Evolutionary conservation across 2,888 invertebrate species (phyloP).

Genomic region (Sarcophaga carnaria): DNA sequence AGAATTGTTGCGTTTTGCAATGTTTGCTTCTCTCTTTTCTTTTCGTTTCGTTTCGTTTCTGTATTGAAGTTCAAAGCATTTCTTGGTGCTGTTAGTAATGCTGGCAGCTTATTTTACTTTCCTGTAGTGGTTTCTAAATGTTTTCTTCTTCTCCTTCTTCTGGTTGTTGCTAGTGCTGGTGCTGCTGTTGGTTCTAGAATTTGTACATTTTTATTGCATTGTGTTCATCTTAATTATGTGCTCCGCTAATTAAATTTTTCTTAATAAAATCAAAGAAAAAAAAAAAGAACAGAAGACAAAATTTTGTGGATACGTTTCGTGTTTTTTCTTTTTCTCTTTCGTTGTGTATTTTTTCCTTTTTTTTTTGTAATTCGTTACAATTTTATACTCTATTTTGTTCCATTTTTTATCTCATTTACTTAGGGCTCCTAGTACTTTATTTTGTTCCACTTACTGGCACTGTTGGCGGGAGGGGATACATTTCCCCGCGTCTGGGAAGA

Average conservation of each 20-base stretch:
- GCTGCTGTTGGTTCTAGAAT: neutral
- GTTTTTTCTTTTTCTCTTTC: neutral
- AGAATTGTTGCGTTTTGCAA: neutral
- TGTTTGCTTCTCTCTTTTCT: neutral
- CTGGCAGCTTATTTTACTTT: neutral
- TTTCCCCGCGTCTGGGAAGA: no score
- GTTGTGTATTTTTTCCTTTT: neutral
- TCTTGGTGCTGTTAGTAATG: neutral
- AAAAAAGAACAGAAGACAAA: neutral
- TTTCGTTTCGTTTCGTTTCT: neutral
- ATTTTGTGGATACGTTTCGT: neutral
- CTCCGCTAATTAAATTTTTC: conserved; percentile 50
- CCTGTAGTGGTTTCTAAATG: neutral
- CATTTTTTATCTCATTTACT: no score
- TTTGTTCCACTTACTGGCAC: no score
- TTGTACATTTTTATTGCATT: conserved; percentile 45
- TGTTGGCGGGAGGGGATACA: no score
- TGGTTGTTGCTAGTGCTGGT: neutral
- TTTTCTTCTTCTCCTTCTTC: neutral
- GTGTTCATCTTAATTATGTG: conserved; percentile 50
- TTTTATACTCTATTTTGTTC: no score
- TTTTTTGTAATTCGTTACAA: no score
- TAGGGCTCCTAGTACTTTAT: no score
- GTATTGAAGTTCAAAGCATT: neutral
- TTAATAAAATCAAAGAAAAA: conserved; percentile 31